Evolutionary conservation across 2,797 vertebrate species (phyloP).

Genomic region (Poecilia picta): DNA sequence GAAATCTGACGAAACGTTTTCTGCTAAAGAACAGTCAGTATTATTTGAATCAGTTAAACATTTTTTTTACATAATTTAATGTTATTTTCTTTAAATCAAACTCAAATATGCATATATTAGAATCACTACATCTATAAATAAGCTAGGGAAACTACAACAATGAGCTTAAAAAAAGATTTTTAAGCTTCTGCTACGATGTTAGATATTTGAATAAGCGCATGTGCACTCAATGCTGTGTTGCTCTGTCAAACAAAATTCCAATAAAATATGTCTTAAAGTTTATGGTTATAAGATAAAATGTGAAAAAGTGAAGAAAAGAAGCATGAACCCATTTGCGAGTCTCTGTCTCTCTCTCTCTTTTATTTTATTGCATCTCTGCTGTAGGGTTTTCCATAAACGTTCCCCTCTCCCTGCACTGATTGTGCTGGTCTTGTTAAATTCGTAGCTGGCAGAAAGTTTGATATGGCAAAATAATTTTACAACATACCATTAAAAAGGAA

Average conservation of each 20-base stretch:
- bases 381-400: conserved; percentile 41
- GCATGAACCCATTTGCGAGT: not conserved
- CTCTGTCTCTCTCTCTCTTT: not conserved
- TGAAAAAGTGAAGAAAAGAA: not conserved
- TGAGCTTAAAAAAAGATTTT: not conserved
- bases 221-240: not conserved
- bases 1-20: not conserved
- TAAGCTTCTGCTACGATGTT: not conserved
- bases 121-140: not conserved
- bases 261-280: not conserved
- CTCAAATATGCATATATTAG: not conserved
- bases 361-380: conserved; percentile 6
- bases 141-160: not conserved
- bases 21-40: too few species aligned
- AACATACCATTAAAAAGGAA: conserved; percentile 61
- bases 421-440: conserved; percentile 54
- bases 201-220: not conserved
- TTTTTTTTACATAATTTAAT: not conserved
- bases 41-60: not conserved
- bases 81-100: not conserved
- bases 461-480: conserved; percentile 48
- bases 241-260: not conserved
- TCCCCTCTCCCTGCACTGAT: conserved; percentile 20
- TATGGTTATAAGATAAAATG: not conserved
- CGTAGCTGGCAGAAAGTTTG: conserved; percentile 55